These are phyloP conservation scores for Clanis bilineata DNA, from an alignment of 2,888 invertebrate species.

Conservation along the genomic window DNA sequence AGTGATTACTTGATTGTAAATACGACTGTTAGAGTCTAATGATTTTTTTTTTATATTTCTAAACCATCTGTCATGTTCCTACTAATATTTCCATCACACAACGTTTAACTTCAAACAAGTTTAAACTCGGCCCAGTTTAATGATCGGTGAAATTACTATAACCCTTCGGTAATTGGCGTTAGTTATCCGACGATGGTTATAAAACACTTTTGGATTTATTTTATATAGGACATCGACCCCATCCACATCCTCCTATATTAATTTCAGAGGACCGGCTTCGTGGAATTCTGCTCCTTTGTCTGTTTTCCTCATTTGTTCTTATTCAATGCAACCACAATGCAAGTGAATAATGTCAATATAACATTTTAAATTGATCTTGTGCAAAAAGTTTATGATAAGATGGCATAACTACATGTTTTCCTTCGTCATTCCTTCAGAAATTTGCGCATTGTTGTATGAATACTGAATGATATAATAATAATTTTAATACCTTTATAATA, in stretches of 20 bases:
- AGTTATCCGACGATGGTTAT: neutral
- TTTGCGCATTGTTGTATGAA: no score
- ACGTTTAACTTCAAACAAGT: neutral
- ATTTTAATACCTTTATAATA: no score
- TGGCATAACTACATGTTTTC: neutral
- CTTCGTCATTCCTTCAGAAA: neutral
- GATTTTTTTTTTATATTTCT: no score
- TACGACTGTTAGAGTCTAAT: no score
- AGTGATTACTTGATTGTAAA: no score
- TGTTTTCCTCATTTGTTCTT: neutral
- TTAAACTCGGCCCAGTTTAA: constrained; percentile 2
- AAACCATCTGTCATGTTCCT: neutral
- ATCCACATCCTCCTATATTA: neutral
- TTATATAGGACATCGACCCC: neutral
- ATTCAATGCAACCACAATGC: neutral
- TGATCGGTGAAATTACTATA: constrained; percentile 13
- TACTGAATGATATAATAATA: no score
- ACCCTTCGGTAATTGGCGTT: constrained; percentile 17
- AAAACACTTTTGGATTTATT: constrained; percentile 3
- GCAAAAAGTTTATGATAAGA: neutral
- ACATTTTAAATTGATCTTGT: neutral
- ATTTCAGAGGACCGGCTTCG: neutral
- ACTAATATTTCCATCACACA: neutral
- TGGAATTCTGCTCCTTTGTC: neutral
- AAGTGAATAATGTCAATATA: neutral